Conservation (phyloP, 2,113 vertebrate genomes). For the Tachysurus vachellii region DNA sequence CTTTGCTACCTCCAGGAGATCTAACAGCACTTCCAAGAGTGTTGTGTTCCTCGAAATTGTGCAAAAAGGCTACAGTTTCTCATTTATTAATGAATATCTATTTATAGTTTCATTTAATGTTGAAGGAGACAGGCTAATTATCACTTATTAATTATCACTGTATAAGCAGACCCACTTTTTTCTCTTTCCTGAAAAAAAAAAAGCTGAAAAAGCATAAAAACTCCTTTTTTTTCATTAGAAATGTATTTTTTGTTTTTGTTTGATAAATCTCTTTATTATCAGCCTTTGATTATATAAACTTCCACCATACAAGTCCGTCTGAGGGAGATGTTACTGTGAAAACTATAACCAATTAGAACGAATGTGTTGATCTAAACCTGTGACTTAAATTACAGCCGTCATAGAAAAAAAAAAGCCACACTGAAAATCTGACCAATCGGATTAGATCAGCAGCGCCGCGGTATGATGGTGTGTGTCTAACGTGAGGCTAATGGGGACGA, state of each 20-base stretch:
- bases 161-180: too few species aligned
- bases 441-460: neutral
- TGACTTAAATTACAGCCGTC: neutral
- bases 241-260: neutral
- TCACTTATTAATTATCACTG: neutral
- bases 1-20: neutral
- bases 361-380: neutral
- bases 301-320: neutral
- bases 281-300: neutral
- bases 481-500: conserved; percentile 48
- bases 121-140: neutral
- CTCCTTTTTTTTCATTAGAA: neutral
- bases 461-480: conserved; percentile 49
- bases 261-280: too few species aligned
- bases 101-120: neutral
- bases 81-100: neutral
- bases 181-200: neutral
- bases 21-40: neutral
- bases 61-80: neutral
- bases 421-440: neutral
- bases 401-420: too few species aligned
- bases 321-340: neutral
- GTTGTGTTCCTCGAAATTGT: neutral
- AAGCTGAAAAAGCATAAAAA: too few species aligned
- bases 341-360: neutral